A percentile compares a stretch with the other conserved stretches of the same genome.
These are phyloP conservation scores for Allophyes oxyacanthae DNA, from an alignment of 2,888 invertebrate genomes.

Conservation along the genomic window DNA sequence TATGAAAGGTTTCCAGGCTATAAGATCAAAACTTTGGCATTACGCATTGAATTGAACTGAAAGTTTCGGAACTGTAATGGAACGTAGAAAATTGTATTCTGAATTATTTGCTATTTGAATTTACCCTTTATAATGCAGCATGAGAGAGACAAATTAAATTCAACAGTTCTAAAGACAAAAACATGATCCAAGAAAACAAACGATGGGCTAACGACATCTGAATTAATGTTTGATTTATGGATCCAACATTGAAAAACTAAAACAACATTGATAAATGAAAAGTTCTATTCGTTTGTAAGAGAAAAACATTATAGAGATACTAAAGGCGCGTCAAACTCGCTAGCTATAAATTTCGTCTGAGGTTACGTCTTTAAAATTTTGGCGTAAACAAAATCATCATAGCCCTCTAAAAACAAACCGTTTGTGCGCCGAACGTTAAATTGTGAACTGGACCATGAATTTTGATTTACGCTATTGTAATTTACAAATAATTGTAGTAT, in stretches of 20 bases:
- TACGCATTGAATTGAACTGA: conserved; percentile 17
- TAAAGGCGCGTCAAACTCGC: no score
- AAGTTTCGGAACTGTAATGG: conserved; percentile 23
- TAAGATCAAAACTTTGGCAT: conserved; percentile 27
- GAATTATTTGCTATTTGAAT: background rate
- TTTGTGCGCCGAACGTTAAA: conserved; percentile 21
- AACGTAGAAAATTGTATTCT: no score
- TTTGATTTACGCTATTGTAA: conserved; percentile 15
- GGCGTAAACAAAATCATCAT: conserved; percentile 1
- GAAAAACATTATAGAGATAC: no score
- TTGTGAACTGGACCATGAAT: conserved; percentile 16
- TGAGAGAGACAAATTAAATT: no score
- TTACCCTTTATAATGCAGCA: no score
- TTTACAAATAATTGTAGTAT: conserved; percentile 10
- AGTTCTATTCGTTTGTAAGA: no score
- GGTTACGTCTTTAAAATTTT: background rate
- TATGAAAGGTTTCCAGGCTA: no score
- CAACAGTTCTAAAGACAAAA: no score
- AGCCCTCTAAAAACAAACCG: conserved; percentile 6
- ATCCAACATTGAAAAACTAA: no score
- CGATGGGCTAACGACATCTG: conserved; percentile 18
- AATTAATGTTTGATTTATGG: no score
- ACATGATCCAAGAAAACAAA: background rate
- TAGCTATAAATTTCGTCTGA: background rate
- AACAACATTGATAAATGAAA: no score